Evolutionary conservation across 2,113 vertebrate genomes (phyloP).

Genomic region (Lutjanus erythropterus): DNA sequence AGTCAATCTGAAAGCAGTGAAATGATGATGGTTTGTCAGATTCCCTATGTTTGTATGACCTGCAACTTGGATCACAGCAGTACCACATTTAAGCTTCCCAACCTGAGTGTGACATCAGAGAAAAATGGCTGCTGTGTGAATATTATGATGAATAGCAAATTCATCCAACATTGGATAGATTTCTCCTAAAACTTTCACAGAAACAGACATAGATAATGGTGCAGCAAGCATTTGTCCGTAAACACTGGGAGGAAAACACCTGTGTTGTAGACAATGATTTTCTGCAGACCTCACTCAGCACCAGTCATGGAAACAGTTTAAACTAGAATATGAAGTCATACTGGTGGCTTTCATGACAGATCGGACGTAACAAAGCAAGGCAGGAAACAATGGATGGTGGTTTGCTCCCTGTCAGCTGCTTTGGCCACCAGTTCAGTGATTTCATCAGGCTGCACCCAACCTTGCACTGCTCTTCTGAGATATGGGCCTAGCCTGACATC

Average conservation of each 20-base stretch:
- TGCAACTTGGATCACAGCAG: too few relatives aligned
- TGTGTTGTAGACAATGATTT: neutral
- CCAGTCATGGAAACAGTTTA: constrained; percentile 27
- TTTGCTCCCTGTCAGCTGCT: constrained; percentile 31
- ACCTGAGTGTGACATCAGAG: too few relatives aligned
- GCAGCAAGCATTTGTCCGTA: constrained; percentile 2
- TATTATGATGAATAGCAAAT: too few relatives aligned
- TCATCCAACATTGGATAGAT: neutral
- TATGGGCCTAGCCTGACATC: constrained; percentile 24
- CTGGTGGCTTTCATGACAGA: constrained; percentile 10
- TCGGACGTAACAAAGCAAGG: constrained; percentile 26
- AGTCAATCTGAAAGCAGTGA: too few relatives aligned
- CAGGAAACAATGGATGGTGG: constrained; percentile 32
- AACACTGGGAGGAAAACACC: constrained; percentile 18
- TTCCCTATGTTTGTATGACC: too few relatives aligned
- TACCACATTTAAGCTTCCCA: too few relatives aligned
- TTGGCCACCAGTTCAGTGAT: constrained; percentile 18
- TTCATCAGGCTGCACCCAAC: constrained; percentile 43
- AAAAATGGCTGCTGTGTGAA: too few relatives aligned
- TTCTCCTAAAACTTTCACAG: neutral
- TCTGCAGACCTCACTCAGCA: constrained; percentile 25
- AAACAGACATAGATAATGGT: neutral
- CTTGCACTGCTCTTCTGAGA: constrained; percentile 32
- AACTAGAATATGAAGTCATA: constrained; percentile 37
- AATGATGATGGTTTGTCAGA: too few relatives aligned